Evolutionary conservation across 2,888 invertebrate species (phyloP).

Genomic region (Polymixis lichenea): DNA sequence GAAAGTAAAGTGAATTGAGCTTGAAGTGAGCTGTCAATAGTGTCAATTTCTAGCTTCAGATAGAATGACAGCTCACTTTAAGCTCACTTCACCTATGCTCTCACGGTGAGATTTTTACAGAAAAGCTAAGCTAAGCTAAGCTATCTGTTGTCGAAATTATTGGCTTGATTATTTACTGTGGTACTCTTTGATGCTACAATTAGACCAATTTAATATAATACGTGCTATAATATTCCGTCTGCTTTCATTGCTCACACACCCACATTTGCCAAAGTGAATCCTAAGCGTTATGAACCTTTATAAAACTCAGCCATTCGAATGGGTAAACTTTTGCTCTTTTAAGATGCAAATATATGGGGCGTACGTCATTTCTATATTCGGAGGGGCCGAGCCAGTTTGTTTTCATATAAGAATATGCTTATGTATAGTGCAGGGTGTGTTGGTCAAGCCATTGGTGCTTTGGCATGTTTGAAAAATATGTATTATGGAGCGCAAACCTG

Average conservation of each 20-base stretch:
- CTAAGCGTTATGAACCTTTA: conserved; percentile 54
- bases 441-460: neutral
- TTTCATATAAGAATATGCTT: conserved; percentile 28
- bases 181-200: too few relatives aligned
- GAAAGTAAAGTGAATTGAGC: too few relatives aligned
- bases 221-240: neutral
- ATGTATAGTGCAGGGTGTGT: conserved; percentile 14
- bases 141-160: conserved; percentile 6
- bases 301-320: conserved; percentile 61
- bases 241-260: conserved; percentile 13
- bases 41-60: too few relatives aligned
- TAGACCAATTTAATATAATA: too few relatives aligned
- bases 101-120: too few relatives aligned
- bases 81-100: too few relatives aligned
- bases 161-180: conserved; percentile 3
- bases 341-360: conserved; percentile 67
- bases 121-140: too few relatives aligned
- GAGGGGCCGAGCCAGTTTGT: conserved; percentile 38
- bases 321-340: conserved; percentile 67
- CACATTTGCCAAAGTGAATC: conserved; percentile 32
- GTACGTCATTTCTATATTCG: conserved; percentile 58
- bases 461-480: conserved; percentile 1
- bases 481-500: neutral
- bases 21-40: too few relatives aligned
- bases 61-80: too few relatives aligned